Evolutionary conservation across 2,797 vertebrate genomes (phyloP), one percentile per base, ranked within the genome.

Genomic region (Fringilla coelebs): DNA sequence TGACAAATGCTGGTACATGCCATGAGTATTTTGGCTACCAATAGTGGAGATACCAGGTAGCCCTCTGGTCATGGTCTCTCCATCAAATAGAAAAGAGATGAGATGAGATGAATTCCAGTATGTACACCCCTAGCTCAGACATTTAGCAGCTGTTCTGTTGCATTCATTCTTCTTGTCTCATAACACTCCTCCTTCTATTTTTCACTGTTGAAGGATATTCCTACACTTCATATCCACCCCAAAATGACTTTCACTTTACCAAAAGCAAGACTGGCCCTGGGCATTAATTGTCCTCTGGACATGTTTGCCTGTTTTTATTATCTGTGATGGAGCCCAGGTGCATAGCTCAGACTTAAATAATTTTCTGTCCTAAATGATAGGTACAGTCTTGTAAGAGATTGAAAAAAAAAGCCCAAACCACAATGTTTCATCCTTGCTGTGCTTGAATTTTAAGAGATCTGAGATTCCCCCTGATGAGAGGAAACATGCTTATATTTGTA

Each of bases 221-320:
- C 22, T 85, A n/a, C 40, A 58, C 85, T 76, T 92, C 63, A 73
- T 79, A 85, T 58, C 24, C 48, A 76, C 36, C 24, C 22, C 22
- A 65, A 84, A 92, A 89, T 2, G 2, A 62, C 54, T 94, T 90
- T 66, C 55, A 36, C 41, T 84, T 92, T 81, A 58, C 48, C 46
- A 76, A 89, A 95, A 82, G 29, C 54, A 88, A 78, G 58, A 84
- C 46, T 3, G 4, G 40, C 6, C 9, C 45, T 52, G n/a, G 1
- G 17, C 57, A 87, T 90, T 85, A 93, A 79, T 87, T 96, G 71
- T 24, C 36, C 18, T 93, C 63, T 66, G 60, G 82, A 93, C 36
- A 65, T 86, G 31, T 73, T 96, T 94, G 43, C 80, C 18, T 89
- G 51, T 72, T 93, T 75, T 55, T 87, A 6, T 80, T 86, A 38